These are phyloP conservation scores for Varanus salvator DNA, from an alignment of 2,113 vertebrate genomes.

Conservation along the genomic window DNA sequence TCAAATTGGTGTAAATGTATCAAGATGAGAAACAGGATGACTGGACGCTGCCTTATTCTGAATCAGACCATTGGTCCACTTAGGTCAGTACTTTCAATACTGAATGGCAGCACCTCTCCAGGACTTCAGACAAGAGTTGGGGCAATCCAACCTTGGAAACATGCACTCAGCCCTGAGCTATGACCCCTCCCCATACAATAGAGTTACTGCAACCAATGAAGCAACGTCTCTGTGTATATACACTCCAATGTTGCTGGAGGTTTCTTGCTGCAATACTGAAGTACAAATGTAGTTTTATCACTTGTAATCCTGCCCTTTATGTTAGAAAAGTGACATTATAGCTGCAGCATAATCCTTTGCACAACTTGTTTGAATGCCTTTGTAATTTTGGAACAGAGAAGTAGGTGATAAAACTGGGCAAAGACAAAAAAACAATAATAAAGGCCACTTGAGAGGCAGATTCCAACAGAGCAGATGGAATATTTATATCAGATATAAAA, in stretches of 20 bases:
- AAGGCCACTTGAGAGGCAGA: neutral
- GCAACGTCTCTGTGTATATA: neutral
- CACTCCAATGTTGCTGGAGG: neutral
- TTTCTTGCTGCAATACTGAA: neutral
- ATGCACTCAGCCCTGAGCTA: too few relatives aligned
- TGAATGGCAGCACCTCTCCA: too few relatives aligned
- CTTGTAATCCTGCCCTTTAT: neutral
- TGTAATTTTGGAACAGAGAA: conserved; percentile 1
- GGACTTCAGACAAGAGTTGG: too few relatives aligned
- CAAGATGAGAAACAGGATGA: neutral
- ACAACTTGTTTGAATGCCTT: neutral
- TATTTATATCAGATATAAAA: neutral
- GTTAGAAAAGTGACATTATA: neutral
- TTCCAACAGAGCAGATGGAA: neutral
- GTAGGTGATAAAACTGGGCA: neutral
- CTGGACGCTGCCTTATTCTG: too few relatives aligned
- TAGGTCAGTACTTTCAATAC: too few relatives aligned
- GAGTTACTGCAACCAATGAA: neutral
- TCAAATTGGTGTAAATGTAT: neutral
- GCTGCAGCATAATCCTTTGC: neutral
- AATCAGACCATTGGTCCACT: too few relatives aligned
- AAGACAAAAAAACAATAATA: neutral
- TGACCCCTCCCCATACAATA: too few relatives aligned
- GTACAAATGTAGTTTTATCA: neutral
- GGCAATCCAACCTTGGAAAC: too few relatives aligned